Evolutionary conservation across 2,888 invertebrate species (phyloP), one percentile per base, ranked within the genome.

Genomic region (Cyrtodaria siliqua): DNA sequence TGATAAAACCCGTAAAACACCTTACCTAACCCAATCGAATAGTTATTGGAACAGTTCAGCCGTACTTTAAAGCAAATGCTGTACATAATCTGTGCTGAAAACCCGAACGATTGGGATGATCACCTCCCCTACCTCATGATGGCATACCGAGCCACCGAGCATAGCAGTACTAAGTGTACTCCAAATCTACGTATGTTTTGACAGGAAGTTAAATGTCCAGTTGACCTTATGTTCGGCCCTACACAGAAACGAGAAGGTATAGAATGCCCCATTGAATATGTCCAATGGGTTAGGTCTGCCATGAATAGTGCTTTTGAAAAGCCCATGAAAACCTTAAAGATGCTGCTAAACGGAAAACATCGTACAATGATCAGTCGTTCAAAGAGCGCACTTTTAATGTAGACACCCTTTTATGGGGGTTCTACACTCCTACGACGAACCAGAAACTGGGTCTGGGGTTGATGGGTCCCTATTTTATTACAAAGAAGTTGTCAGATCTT

Each of bases 51-150:
- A 61, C 40, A 77, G 16, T 80, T 76, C 12, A 85, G 78, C 62
- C 56, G 71, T 2, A 81, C 72, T 9, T 38, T 84, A 9, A 24
- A 66, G n/a, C 47, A 6, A 62, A 49, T 9, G 66, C 61, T 61
- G 70, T 66, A 9, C 55, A 50, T 47, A 60, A n/a, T n/a, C n/a
- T n/a, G n/a, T n/a, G n/a, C n/a, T n/a, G n/a, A 79, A 14, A 68
- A 79, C 53, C 80, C 23, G 4, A 42, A 38, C 16, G 71, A 73
- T 33, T 85, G 80, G 84, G 85, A 82, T 64, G 70, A 74, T 26
- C 70, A 83, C 53, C 44, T 83, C 14, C 79, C 74, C 0, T 75
- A 56, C 53, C n/a, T 82, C 9, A 49, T 67, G 18, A 62, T 74
- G 52, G 82, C 83, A 12, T n/a, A n/a, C n/a, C n/a, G n/a, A n/a